Evolutionary conservation across 2,888 invertebrate species (phyloP), one percentile per base, ranked within the genome.

Genomic region (Sarcophaga rosellei): DNA sequence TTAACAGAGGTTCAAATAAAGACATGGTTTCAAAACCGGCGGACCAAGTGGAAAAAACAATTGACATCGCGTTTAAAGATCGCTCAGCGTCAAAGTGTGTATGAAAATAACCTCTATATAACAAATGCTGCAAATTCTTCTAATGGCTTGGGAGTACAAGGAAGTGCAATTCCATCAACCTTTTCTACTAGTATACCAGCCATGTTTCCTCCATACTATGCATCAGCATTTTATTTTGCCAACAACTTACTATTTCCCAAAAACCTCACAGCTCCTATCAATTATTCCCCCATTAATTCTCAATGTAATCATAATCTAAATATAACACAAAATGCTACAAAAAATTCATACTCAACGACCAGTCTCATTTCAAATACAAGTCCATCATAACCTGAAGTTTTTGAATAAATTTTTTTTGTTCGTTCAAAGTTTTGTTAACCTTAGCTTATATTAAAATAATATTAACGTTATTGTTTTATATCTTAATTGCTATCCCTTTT

Each of bases 41-140:
- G 93, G 62, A 93, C 93, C 89, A 99, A 99, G 94, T 99, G 99
- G 99, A 99, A 99, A 95, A 99, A 99, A 92, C 99, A 99, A 91
- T 94, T 99, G 90, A 98, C 98, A 0, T 97, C 98, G 0, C 94
- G 98, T 4, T 93, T 98, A 87, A 97, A 98, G 92, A 96, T 98
- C 92, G 97, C 98, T 0, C 98, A 98, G 90, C 94, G 97, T 2
- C 97, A 98, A 91, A 97, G 97, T 0, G 91, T 97, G 45, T 96
- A 96, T 90, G 95, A 89, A 45, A 88, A 88, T 69, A 89, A 88
- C 63, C 74, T 90, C 47, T 95, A 96, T 90, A 95, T 96, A 87
- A 95, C 95, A 21, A 87, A 95, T 12, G 91, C 88, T 4, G 23
- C 15, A 8, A 76, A 69, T 72, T 53, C 11, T 8, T 20, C 75